Evolutionary conservation across 2,888 invertebrate species (phyloP), one percentile per base, ranked within the genome.

Genomic region (Leptinotarsa juncta): DNA sequence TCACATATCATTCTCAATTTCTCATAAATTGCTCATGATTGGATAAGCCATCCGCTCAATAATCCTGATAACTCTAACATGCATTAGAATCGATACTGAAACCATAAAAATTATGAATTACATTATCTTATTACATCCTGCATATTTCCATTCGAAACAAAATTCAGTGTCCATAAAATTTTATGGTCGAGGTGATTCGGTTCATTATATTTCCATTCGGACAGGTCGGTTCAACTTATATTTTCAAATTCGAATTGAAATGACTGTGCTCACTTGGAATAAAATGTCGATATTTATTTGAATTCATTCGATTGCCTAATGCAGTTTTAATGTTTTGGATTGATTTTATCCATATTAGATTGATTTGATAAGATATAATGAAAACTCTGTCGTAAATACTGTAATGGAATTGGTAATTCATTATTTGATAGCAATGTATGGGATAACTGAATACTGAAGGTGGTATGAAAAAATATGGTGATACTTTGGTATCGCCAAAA

Each of bases 81-180:
- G 32, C 62, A 42, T 42, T n/a, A 62, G 42, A 26, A 42, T n/a
- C 18, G 42, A 42, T 32, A 16, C 14, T 42, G n/a, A 42, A 62
- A 32, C 42, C 20, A 42, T 62, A 16, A 32, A 42, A 62, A 12
- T n/a, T n/a, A 62, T 10, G 32, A 62, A 62, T 62, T 62, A 32
- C 62, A 42, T 62, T 62, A 26, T 42, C 32, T 32, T 62, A 42
- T 62, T 32, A 18, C n/a, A 62, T 32, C 42, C 12, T 5, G 26
- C 10, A 62, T 62, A 62, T 62, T 62, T 62, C 42, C 15, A n/a
- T 62, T 62, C 32, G 62, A 62, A 62, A 16, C 32, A 32, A 62
- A 62, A 62, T 62, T 62, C 32, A 42, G n/a, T 42, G 16, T 42
- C 62, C 42, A 62, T 62, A 62, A 62, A 42, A 62, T 62, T 62